Evolutionary conservation across 2,113 vertebrate genomes (phyloP), one percentile per base, ranked within the genome.

Genomic region (Bubo bubo): DNA sequence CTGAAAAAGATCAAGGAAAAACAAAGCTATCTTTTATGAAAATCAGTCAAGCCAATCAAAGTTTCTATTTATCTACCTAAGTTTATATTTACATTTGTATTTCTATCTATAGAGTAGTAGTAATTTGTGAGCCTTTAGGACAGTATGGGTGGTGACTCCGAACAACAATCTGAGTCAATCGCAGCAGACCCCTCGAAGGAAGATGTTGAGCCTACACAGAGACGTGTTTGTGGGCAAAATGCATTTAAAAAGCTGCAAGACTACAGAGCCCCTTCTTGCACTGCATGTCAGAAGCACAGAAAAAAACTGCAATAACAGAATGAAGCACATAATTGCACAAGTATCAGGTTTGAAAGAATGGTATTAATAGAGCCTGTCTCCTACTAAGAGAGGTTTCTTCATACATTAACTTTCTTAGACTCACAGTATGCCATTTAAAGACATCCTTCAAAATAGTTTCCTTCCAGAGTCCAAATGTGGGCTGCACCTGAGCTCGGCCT

Each of bases 371-470:
- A 82, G 47, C 55, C 70, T 1, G 0, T 11, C 50, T 74, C 34
- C n/a, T 30, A 39, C 10, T 20, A 71, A 47, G 13, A 37, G n/a
- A 77, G 43, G 41, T 73, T 68, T 75, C 77, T 50, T 47, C 28
- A 11, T 50, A 10, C 2, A 0, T 84, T 66, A 90, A 64, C 35
- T 94, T 79, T 76, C 39, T 75, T 58, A 66, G 58, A 19, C 15
- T 64, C 24, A 8, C 9, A 34, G 58, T 62, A 62, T 94, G 73
- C 77, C 30, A 5, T 91, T 82, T 87, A 83, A 94, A 75, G 45
- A 34, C 30, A 72, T 49, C 73, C 85, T 95, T 79, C 70, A 64
- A 90, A 94, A 92, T 34, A 81, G 49, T 85, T 95, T 93, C 92
- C 83, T 91, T 88, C 49, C 76, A 63, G 21, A 91, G 49, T 53